phyloP scores from a whole-genome alignment of 2,113 vertebrate species.

The Xerus inauris region DNA sequence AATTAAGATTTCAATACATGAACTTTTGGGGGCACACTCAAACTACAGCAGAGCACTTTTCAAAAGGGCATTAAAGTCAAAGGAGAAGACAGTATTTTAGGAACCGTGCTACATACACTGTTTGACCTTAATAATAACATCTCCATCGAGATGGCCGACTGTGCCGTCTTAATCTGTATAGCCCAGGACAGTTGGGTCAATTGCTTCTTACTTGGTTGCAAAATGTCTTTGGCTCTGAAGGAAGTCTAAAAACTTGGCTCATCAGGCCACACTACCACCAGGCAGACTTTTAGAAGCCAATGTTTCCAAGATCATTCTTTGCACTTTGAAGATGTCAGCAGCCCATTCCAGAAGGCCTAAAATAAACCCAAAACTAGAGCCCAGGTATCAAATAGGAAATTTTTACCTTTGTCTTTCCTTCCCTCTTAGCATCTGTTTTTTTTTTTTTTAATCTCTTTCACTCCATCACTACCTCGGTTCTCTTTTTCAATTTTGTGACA shows the following conservation, averaged over 20 bases:
- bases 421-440: too few species aligned
- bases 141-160: background rate
- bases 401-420: background rate
- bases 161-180: background rate
- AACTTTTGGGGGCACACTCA: background rate
- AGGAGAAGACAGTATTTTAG: background rate
- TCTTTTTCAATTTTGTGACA: background rate
- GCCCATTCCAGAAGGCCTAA: background rate
- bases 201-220: background rate
- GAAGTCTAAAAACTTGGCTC: background rate
- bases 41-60: background rate
- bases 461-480: background rate
- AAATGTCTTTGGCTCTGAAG: constrained; percentile 20
- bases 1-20: background rate
- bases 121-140: background rate
- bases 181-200: background rate
- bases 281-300: background rate
- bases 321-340: constrained; percentile 9
- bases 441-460: background rate
- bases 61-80: background rate
- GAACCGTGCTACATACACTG: background rate
- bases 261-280: background rate
- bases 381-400: background rate
- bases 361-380: background rate
- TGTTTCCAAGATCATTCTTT: constrained; percentile 12